Evolutionary conservation across 2,797 vertebrate genomes (phyloP).

Genomic region (Onychomys arenicola): DNA sequence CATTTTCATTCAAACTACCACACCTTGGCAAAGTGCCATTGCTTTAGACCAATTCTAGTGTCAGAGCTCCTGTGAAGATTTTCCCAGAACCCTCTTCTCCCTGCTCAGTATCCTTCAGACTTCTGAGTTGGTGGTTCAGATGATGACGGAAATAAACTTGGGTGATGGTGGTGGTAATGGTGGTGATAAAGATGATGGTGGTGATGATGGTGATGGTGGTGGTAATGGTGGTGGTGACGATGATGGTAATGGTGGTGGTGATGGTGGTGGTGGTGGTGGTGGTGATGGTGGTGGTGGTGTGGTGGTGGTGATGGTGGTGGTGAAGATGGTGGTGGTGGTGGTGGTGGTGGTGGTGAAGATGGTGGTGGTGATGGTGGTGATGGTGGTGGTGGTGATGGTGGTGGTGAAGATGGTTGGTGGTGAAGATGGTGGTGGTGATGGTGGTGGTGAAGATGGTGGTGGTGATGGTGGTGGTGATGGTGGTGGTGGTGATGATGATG

Average conservation of each 20-base stretch:
- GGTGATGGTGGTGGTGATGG: background rate
- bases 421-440: background rate
- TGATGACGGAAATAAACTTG: background rate
- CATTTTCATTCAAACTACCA: background rate
- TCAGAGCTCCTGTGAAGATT: background rate
- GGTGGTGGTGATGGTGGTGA: background rate
- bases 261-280: background rate
- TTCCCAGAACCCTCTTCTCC: background rate
- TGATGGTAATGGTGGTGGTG: background rate
- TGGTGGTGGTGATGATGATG: background rate
- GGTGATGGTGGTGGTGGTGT: no score
- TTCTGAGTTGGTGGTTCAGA: background rate
- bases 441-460: background rate
- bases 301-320: background rate
- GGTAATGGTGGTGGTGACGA: background rate
- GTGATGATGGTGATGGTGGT: background rate
- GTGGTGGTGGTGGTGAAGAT: background rate
- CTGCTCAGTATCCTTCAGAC: background rate
- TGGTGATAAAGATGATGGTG: background rate
- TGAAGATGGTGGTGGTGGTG: background rate
- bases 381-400: background rate
- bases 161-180: background rate
- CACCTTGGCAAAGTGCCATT: conserved; percentile 24
- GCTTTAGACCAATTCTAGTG: conserved; percentile 1
- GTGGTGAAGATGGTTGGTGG: background rate